Evolutionary conservation across 2,888 invertebrate species (phyloP).

Genomic region (Nephrotoma guestfalica): DNA sequence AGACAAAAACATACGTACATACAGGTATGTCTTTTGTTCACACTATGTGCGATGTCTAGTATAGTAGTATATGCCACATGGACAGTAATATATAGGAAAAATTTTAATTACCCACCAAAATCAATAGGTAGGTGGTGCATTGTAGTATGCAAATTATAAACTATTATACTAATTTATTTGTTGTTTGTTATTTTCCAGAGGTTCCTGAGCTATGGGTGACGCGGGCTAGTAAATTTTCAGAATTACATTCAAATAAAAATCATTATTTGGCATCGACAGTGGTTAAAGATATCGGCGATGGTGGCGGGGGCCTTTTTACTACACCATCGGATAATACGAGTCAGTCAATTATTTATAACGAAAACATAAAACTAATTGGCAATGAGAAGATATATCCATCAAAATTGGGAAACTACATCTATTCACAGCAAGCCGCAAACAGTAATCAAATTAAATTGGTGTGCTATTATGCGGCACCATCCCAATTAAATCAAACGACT

Average conservation of each 20-base stretch:
- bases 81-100: constrained; percentile 19
- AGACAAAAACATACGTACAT: constrained; percentile 13
- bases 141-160: background rate
- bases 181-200: constrained; percentile 13
- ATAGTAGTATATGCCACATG: constrained; percentile 20
- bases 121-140: constrained; percentile 15
- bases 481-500: constrained; percentile 21
- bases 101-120: constrained; percentile 19
- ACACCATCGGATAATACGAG: background rate
- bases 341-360: constrained; percentile 1
- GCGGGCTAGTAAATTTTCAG: constrained; percentile 17
- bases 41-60: constrained; percentile 15
- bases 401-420: constrained; percentile 14
- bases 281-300: background rate
- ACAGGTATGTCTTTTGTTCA: constrained; percentile 12
- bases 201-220: constrained; percentile 20
- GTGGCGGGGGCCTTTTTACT: background rate
- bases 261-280: background rate
- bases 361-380: constrained; percentile 12
- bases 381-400: constrained; percentile 15
- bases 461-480: constrained; percentile 56
- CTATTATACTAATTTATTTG: background rate
- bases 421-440: constrained; percentile 7
- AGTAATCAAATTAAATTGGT: constrained; percentile 29
- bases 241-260: constrained; percentile 6